Base-by-base conservation (phyloP, 2,797 vertebrate species). In the Mus minutoides region DNA sequence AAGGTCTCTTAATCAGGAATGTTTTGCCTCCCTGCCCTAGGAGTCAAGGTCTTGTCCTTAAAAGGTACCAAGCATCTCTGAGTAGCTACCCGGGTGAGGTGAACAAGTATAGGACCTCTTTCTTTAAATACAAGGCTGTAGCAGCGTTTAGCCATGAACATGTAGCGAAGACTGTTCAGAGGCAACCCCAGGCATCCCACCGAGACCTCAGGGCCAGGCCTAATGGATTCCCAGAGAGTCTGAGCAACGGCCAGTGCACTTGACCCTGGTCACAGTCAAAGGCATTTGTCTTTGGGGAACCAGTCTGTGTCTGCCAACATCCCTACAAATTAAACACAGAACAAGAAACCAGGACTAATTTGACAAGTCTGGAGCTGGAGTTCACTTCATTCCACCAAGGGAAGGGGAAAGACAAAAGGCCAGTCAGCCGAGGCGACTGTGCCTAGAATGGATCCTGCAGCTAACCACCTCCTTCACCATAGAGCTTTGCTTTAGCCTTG, bases 271-370 rank as follows among this genome's bases (percentile, higher is more conserved):
- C 73, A 69, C 31, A 34, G 88, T 88, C 94, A 80, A 77, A 90
- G 94, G 76, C 96, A 76, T 95, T 97, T 78, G 54, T 96, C 77
- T 75, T 67, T 9, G 67, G 75, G 37, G 75, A 96, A 79, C 88
- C 75, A 12, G 56, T 21, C 62, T 43, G 46, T 3, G 0, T 79
- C 86, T 76, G 95, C 94, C 95, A 97, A 83, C 92, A 95, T 95
- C 95, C 88, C 87, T 71, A 2, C 75, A 93, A 83, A 91, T 92
- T 95, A 89, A 91, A 95, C 64, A 58, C 95, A 80, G 95, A 95
- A 88, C 76, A 80, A 92, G 95, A 93, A 96, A 88, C 80, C 84
- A 77, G 62, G 78, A 80, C 62, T 91, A 88, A 95, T 91, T 94
- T 77, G 94, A 95, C 94, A 92, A 77, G 80, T 96, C 92, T 96